These are phyloP conservation scores for Pseudachorutes palmiensis DNA, from an alignment of 1,140 invertebrate genomes.

Conservation along the genomic window DNA sequence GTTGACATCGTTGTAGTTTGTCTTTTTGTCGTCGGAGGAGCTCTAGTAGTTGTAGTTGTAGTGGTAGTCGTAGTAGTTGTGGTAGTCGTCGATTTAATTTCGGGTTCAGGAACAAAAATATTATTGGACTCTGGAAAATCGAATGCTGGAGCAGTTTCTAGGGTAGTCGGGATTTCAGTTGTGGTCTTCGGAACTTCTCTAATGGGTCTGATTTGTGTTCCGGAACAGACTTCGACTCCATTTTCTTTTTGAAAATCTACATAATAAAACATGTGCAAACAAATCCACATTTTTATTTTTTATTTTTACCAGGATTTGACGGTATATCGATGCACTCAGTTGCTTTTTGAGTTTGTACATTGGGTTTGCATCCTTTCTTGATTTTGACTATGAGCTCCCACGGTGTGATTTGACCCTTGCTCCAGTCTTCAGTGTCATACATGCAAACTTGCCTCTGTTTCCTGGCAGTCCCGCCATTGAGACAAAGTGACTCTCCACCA, in stretches of 20 bases:
- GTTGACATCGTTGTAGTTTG: not conserved
- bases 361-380: not conserved
- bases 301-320: not conserved
- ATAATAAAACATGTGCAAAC: not conserved
- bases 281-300: not conserved
- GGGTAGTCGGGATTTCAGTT: not conserved
- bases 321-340: conserved; percentile 2
- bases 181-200: not conserved
- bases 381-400: not conserved
- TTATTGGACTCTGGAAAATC: not conserved
- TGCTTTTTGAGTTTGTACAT: not conserved
- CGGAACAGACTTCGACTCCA: not conserved
- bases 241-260: not conserved
- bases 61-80: not conserved
- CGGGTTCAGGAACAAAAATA: not conserved
- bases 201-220: not conserved
- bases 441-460: not conserved
- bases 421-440: not conserved
- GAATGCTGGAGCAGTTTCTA: not conserved
- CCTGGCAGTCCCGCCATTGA: not conserved
- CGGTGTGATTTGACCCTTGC: not conserved
- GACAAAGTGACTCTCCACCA: not conserved
- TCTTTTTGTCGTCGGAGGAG: not conserved
- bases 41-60: not conserved
- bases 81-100: no score